These are phyloP conservation scores for Aselliscus stoliczkanus DNA, from an alignment of 2,797 vertebrate species.

Conservation along the genomic window DNA sequence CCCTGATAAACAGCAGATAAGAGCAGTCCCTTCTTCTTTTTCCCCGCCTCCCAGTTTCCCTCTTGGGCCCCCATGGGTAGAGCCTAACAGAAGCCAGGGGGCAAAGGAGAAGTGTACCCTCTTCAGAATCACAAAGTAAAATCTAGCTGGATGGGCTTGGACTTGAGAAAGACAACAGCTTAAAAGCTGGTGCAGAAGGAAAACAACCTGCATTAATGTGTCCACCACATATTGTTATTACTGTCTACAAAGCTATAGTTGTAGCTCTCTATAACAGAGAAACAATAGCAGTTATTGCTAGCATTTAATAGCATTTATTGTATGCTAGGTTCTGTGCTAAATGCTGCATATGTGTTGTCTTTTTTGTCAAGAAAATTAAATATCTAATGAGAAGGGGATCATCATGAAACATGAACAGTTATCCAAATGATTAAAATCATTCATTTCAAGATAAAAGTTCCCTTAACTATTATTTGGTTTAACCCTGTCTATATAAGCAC, in stretches of 20 bases:
- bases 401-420: not conserved
- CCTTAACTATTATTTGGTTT: not conserved
- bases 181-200: not conserved
- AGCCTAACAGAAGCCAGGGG: not conserved
- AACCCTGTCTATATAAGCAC: not conserved
- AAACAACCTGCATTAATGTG: not conserved
- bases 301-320: not conserved
- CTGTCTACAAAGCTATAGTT: not conserved
- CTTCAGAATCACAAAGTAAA: not conserved
- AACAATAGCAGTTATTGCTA: not conserved
- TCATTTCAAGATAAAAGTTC: not conserved
- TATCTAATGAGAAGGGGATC: not conserved
- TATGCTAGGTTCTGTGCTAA: not conserved
- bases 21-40: not conserved
- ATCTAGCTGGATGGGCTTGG: not conserved
- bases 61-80: not conserved
- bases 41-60: not conserved
- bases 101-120: not conserved
- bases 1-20: not conserved
- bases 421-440: constrained; percentile 1
- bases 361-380: not conserved
- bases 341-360: not conserved
- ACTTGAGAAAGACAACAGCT: not conserved
- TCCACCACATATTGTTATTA: not conserved
- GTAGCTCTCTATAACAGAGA: not conserved